Evolutionary conservation across 2,888 invertebrate genomes (phyloP).

Genomic region (Neocrepidodera transversa): DNA sequence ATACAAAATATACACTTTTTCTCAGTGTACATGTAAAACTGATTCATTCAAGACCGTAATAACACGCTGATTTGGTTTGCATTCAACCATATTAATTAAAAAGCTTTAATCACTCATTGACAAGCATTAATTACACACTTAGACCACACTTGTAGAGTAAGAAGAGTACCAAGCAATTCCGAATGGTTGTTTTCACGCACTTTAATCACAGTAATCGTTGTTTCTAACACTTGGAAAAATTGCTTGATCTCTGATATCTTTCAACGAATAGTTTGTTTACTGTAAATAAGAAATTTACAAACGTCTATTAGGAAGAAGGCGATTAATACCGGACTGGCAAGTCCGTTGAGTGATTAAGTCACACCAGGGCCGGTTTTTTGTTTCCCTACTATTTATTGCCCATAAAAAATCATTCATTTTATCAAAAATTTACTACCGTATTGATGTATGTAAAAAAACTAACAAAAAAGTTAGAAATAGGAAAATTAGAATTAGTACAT

Average conservation of each 20-base stretch:
- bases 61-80: not conserved
- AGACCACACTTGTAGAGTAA: conserved; percentile 3
- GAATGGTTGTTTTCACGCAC: conserved; percentile 2
- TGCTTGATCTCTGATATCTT: conserved; percentile 10
- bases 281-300: conserved; percentile 8
- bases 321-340: conserved; percentile 7
- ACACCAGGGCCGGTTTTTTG: too few relatives aligned
- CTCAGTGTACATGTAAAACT: too few relatives aligned
- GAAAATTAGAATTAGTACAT: too few relatives aligned
- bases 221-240: conserved; percentile 18
- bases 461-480: too few relatives aligned
- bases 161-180: not conserved
- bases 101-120: conserved; percentile 12
- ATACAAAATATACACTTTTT: too few relatives aligned
- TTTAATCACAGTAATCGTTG: conserved; percentile 11
- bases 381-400: too few relatives aligned
- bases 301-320: not conserved
- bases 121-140: conserved; percentile 17
- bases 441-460: too few relatives aligned
- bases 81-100: conserved; percentile 2
- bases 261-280: not conserved
- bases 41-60: too few relatives aligned
- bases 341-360: conserved; percentile 4
- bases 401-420: too few relatives aligned
- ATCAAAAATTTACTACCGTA: too few relatives aligned